phyloP scores from a whole-genome alignment of 53 echinoderm and acorn worm genomes.

The Echinarachnius parma region DNA sequence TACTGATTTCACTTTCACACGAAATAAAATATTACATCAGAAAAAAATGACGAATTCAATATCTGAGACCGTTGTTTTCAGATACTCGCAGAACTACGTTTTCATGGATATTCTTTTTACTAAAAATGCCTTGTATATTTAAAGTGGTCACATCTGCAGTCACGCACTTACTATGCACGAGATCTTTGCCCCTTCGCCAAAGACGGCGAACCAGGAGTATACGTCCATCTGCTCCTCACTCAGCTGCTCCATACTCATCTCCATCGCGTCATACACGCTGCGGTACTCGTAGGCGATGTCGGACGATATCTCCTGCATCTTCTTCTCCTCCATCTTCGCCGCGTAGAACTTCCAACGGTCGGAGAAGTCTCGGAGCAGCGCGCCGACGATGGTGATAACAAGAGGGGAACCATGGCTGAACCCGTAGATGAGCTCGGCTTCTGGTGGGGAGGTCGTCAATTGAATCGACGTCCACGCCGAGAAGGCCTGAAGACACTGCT shows the following conservation, averaged over 20 bases:
- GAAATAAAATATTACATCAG: no score
- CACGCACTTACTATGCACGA: slow-evolving; percentile 59
- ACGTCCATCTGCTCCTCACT: slow-evolving; percentile 44
- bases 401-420: slow-evolving; percentile 56
- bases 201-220: slow-evolving; percentile 67
- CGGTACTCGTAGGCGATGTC: slow-evolving; percentile 58
- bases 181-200: slow-evolving; percentile 52
- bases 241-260: slow-evolving; percentile 65
- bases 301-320: slow-evolving; percentile 51
- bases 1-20: no score
- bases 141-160: no score
- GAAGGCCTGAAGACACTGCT: slow-evolving; percentile 47
- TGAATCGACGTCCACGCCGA: slow-evolving; percentile 51
- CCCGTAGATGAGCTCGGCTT: slow-evolving; percentile 57
- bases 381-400: slow-evolving; percentile 64
- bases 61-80: no score
- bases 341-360: slow-evolving; percentile 69
- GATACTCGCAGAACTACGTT: no score
- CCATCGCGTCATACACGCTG: slow-evolving; percentile 69
- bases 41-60: no score
- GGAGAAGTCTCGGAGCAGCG: slow-evolving; percentile 58
- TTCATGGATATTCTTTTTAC: no score
- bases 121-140: no score
- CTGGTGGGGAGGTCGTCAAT: slow-evolving; percentile 31
- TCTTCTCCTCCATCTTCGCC: slow-evolving; percentile 54